Conservation (phyloP, 2,113 vertebrate genomes). For the Microtus richardsoni region DNA sequence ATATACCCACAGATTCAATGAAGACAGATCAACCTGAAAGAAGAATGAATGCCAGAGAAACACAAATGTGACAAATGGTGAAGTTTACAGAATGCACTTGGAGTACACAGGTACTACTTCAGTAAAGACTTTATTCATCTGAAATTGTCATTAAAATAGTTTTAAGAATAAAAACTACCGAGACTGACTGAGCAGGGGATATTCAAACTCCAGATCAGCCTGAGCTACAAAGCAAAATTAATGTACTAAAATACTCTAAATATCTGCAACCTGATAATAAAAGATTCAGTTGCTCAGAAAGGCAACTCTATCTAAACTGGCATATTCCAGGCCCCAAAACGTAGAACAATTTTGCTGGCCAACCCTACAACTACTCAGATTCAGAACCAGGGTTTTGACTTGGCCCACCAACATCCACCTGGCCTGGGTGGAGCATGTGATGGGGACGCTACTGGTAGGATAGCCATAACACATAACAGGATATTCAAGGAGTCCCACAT, state of each 20-base stretch:
- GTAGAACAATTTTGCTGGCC: neutral
- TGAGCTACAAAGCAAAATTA: neutral
- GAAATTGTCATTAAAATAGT: neutral
- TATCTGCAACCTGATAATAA: neutral
- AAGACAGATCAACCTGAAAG: neutral
- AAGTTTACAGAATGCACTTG: neutral
- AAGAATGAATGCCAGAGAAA: neutral
- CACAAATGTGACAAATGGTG: neutral
- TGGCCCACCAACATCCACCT: neutral
- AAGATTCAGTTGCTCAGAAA: neutral
- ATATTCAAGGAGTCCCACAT: neutral
- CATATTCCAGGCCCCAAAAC: slow-evolving; percentile 3
- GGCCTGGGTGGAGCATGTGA: neutral
- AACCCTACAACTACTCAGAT: neutral
- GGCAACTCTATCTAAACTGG: neutral
- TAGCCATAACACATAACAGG: neutral
- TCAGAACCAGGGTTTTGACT: neutral
- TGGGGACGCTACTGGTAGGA: neutral
- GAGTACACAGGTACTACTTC: neutral
- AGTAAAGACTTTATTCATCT: neutral
- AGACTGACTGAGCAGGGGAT: neutral
- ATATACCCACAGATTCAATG: neutral
- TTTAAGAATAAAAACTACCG: neutral
- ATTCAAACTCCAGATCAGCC: neutral
- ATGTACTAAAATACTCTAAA: neutral